Base-by-base conservation (phyloP, 1,140 invertebrate genomes). In the Hyles vespertilio region DNA sequence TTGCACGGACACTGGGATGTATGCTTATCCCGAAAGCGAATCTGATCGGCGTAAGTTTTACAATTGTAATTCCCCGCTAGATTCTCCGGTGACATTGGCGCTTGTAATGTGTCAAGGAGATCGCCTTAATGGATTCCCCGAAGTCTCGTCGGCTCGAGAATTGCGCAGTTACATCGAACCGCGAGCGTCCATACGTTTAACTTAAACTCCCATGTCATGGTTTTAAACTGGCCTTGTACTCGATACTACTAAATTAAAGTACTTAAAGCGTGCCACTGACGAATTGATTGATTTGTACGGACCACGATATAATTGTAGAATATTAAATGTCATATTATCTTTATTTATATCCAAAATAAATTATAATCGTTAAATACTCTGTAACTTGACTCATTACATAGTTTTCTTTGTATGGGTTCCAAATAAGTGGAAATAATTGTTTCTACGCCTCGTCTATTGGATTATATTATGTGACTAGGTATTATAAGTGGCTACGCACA, bases 81-180 rank as follows among this genome's bases (percentile, higher is more conserved):
- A 48, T 61, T 59, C 51, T 48, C 43, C 51, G 57, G 49, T 54
- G 48, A 57, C 64, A 56, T 62, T 59, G 61, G 54, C 59, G 61
- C 60, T 60, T 61, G 69, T 60, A 67, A 74, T 67, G 64, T 69
- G 66, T 76, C 75, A 78, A 78, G 77, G 73, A 79, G 72, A 73
- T 67, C 72, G 61, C 55, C 70, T 76, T 76, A 78, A 78, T 76
- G 72, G 73, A 73, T 75, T 79, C 69, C 63, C 69, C 65, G 73
- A 77, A 79, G 72, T 72, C 63, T 75, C 69, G 63, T 73, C 69
- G 63, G 61, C 61, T 67, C 60, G 58, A 72, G 70, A 78, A 79
- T 70, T 82, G 72, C 77, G 79, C 74, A 82, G 75, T 81, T 74
- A 72, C 64, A 67, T 70, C 59, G 60, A 64, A 65, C 65, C 58